Conservation (phyloP, 2,113 vertebrate genomes). For the Oreocharis arfaki region DNA sequence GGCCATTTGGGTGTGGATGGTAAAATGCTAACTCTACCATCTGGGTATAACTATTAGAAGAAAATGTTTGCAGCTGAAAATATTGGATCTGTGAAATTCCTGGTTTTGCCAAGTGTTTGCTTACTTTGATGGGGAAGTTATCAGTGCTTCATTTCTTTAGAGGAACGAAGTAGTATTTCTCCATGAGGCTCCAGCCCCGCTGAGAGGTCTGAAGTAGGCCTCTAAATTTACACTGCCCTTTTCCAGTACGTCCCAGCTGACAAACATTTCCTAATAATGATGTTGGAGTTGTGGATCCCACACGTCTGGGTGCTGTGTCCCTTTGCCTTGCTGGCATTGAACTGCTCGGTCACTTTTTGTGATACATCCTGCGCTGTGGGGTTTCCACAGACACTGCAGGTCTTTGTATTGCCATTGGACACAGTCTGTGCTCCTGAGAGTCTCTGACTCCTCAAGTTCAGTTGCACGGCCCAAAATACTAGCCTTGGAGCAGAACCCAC, state of each 20-base stretch:
- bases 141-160: neutral
- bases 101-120: neutral
- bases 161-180: neutral
- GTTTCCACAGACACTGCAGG: neutral
- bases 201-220: neutral
- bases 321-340: neutral
- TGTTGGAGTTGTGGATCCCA: neutral
- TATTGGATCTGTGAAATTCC: neutral
- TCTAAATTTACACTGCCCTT: neutral
- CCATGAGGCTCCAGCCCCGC: neutral
- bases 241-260: neutral
- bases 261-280: neutral
- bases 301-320: rapidly evolving
- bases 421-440: neutral
- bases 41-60: neutral
- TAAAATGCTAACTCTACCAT: neutral
- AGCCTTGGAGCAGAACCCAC: neutral
- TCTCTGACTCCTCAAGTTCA: neutral
- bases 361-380: neutral
- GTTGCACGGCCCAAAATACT: rapidly evolving
- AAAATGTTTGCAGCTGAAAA: neutral
- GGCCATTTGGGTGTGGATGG: neutral
- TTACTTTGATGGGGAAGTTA: neutral
- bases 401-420: neutral
- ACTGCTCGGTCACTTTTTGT: neutral